These are phyloP conservation scores for Dolichallabes microphthalmus DNA, from an alignment of 2,113 vertebrate genomes.

Conservation along the genomic window DNA sequence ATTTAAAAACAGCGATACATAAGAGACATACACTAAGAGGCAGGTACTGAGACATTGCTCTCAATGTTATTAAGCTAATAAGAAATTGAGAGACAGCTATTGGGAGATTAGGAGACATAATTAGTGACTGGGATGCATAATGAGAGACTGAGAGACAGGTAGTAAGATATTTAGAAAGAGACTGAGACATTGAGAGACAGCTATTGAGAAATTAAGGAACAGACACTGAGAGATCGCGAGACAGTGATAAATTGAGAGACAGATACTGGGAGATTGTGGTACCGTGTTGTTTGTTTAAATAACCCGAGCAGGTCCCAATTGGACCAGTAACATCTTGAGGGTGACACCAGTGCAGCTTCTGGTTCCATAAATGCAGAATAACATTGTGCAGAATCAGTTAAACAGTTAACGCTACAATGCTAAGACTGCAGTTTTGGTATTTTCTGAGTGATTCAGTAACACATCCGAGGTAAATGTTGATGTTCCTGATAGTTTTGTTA, in stretches of 20 bases:
- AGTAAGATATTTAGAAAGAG: neutral
- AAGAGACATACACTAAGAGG: too few species aligned
- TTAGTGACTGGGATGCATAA: too few species aligned
- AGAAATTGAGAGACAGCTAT: neutral
- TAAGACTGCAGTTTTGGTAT: neutral
- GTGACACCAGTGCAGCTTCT: neutral
- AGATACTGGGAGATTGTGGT: neutral
- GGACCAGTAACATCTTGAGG: neutral
- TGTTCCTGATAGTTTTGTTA: neutral
- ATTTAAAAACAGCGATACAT: too few species aligned
- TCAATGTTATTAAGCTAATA: too few species aligned
- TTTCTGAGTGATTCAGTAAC: neutral
- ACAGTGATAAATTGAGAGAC: neutral
- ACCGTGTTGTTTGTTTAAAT: neutral
- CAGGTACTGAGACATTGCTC: too few species aligned
- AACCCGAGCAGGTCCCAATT: neutral
- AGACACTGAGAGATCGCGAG: too few species aligned
- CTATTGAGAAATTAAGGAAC: neutral
- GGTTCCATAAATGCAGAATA: neutral
- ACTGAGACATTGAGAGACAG: too few species aligned
- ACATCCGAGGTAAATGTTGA: neutral
- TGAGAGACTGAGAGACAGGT: too few species aligned
- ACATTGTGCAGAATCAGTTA: neutral
- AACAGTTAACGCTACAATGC: neutral
- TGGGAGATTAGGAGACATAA: too few species aligned